phyloP scores from a whole-genome alignment of 2,797 vertebrate genomes.

The Esox masquinongy region DNA sequence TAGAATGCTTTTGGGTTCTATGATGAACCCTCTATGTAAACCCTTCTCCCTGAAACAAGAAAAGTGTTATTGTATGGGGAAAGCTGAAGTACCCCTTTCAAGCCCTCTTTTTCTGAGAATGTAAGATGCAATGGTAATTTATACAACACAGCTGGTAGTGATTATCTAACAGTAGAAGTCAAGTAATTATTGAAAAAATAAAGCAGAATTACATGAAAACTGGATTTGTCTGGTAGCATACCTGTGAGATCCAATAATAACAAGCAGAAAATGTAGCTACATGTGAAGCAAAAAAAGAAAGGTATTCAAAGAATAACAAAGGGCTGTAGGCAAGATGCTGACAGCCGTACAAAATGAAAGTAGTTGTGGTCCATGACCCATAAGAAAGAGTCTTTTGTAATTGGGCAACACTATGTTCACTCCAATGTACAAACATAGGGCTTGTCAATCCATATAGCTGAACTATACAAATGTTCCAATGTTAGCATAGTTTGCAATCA shows the following conservation, averaged over 20 bases:
- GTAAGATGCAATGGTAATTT: background rate
- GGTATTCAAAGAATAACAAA: background rate
- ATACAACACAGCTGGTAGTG: slow-evolving; percentile 1
- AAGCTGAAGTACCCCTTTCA: too few species aligned
- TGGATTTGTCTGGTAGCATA: background rate
- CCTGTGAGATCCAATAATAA: slow-evolving; percentile 24
- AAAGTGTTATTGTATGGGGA: too few species aligned
- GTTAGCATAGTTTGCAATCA: too few species aligned
- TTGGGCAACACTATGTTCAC: background rate
- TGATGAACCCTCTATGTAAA: too few species aligned
- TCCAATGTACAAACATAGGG: background rate
- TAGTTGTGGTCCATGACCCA: background rate
- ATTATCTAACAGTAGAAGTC: background rate
- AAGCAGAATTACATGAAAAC: background rate
- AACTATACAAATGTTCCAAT: too few species aligned
- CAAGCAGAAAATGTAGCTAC: background rate
- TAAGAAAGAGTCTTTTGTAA: background rate
- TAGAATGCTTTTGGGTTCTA: too few species aligned
- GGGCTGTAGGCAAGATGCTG: background rate
- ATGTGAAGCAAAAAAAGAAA: slow-evolving; percentile 8
- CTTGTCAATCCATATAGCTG: background rate
- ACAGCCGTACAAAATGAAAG: background rate
- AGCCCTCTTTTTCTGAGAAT: too few species aligned
- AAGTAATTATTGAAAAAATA: slow-evolving; percentile 9
- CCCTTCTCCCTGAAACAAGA: too few species aligned